A percentile compares a stretch with the other conserved stretches of the same genome.
phyloP scores from a whole-genome alignment of 2,797 vertebrate species.

The Leucoraja ocellata region DNA sequence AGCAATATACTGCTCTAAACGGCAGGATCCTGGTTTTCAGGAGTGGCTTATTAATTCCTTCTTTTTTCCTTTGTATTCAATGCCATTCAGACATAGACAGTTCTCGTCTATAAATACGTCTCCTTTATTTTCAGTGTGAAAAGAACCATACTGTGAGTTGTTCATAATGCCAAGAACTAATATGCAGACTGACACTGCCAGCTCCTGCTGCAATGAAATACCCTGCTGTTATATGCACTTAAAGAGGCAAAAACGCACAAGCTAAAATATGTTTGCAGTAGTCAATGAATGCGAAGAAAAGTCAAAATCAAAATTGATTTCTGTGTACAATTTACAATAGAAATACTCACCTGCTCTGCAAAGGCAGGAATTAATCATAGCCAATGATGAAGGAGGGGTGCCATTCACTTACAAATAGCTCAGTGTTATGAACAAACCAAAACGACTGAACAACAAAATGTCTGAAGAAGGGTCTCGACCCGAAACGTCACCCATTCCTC shows the following conservation, averaged over 20 bases:
- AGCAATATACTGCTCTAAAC: neutral
- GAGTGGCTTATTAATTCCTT: constrained; percentile 9
- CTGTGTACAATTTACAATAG: neutral
- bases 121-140: constrained; percentile 27
- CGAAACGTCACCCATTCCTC: no score
- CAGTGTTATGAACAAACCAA: neutral
- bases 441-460: neutral
- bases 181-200: constrained; percentile 39
- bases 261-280: constrained; percentile 40
- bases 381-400: neutral
- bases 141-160: constrained; percentile 29
- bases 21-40: neutral
- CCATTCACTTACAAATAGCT: neutral
- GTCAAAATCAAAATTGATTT: constrained; percentile 22
- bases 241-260: constrained; percentile 48
- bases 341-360: neutral
- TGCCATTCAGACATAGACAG: neutral
- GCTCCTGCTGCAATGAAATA: constrained; percentile 37
- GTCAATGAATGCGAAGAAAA: neutral
- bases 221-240: constrained; percentile 46
- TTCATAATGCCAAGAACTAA: constrained; percentile 41
- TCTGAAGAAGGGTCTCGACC: no score
- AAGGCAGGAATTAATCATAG: neutral
- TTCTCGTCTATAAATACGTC: constrained; percentile 29
- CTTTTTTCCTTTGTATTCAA: constrained; percentile 11